Conservation (phyloP, 2,888 invertebrate genomes). For the Sesia bembeciformis region DNA sequence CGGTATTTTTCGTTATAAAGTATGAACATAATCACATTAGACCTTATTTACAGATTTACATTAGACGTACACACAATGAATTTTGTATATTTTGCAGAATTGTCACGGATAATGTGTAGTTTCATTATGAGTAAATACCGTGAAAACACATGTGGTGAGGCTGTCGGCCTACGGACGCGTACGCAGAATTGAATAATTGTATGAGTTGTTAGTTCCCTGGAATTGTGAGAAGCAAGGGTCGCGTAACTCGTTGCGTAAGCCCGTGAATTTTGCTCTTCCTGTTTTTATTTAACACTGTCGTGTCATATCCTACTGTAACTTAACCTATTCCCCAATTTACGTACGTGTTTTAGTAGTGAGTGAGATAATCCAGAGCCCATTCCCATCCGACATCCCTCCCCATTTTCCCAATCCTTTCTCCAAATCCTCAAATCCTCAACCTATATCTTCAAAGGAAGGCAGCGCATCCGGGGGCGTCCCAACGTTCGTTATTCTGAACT, state of each 20-base stretch:
- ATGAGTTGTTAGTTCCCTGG: conserved; percentile 30
- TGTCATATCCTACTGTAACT: no score
- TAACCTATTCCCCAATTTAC: no score
- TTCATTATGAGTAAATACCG: neutral
- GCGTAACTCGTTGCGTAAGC: neutral
- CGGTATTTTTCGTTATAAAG: neutral
- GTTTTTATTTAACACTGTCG: conserved; percentile 1
- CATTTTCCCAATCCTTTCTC: no score
- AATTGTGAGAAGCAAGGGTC: conserved; percentile 23
- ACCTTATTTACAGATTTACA: neutral
- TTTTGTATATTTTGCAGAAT: neutral
- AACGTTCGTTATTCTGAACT: no score
- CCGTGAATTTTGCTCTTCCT: conserved; percentile 11
- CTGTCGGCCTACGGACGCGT: conserved; percentile 10
- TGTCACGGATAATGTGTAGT: neutral
- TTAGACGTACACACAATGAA: neutral
- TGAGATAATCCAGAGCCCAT: no score
- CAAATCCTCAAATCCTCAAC: no score
- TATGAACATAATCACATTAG: neutral
- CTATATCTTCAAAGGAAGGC: no score
- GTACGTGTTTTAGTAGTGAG: no score
- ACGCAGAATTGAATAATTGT: conserved; percentile 36
- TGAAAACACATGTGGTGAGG: neutral
- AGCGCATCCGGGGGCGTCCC: no score
- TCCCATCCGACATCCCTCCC: no score